Base-by-base conservation (phyloP, 2,888 invertebrate species). In the Atethmia centrago region DNA sequence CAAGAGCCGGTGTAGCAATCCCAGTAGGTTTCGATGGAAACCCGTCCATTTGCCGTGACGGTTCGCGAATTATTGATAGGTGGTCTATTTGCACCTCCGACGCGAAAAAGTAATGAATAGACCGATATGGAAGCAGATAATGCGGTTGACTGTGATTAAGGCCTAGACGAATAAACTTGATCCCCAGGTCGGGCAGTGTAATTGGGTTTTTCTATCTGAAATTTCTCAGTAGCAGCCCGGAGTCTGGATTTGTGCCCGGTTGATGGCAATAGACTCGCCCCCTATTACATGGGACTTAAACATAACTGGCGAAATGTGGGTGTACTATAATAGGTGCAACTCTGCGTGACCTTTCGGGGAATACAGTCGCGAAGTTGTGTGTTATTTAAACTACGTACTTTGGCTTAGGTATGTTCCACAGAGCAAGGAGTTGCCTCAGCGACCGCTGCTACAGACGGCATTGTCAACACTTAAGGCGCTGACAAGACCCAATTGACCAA, bases 11-110 rank as follows among this genome's bases (percentile, higher is more conserved):
- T 62, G 75, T 64, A 45, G 59, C 75, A 81, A 73, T 89, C 90
- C 91, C 89, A 58, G 68, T 77, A 86, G 92, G 82, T 79, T 88
- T 76, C 80, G 85, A 85, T 85, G 84, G 85, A 85, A 88, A 74
- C 82, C 86, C 88, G 87, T 88, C 88, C 87, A 88, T 90, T 91
- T 82, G 82, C 72, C 65, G 83, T 87, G 87, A 88, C 77, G 85
- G 83, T 72, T 77, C 65, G 51, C 85, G 91, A 91, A 92, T 92
- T 91, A 92, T 92, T 91, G 87, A 92, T 92, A 89, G 76, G 79
- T 81, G 80, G 79, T 85, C 89, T 88, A 84, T 87, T 85, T 84
- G 70, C 79, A 82, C 71, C 70, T 56, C 56, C 19, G 3, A 42
- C 45, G 65, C 49, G 47, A 79, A 80, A 81, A 79, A 74, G 58